These are phyloP conservation scores for Candoia aspera DNA, from an alignment of 2,113 vertebrate genomes.

Conservation along the genomic window DNA sequence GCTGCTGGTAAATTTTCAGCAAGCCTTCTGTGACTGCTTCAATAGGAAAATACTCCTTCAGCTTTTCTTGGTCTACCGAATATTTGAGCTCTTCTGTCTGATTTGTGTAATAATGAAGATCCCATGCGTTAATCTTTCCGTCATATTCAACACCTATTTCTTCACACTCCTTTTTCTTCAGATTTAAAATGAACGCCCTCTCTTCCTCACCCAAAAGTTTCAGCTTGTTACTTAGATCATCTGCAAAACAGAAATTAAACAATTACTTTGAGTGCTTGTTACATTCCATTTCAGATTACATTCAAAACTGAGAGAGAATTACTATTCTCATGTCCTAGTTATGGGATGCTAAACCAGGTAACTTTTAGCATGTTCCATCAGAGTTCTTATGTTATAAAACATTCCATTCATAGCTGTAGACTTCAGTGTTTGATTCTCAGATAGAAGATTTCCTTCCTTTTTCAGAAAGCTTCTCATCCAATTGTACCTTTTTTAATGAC, in stretches of 20 bases:
- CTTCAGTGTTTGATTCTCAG: too few species aligned
- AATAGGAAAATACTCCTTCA: constrained; percentile 92
- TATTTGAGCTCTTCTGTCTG: constrained; percentile 90
- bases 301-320: background rate
- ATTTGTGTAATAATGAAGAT: constrained; percentile 92
- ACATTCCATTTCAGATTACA: background rate
- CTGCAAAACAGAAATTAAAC: constrained; percentile 67
- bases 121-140: constrained; percentile 91
- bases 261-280: constrained; percentile 14
- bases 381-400: background rate
- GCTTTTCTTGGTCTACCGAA: constrained; percentile 89
- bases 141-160: constrained; percentile 80
- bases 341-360: background rate
- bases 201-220: constrained; percentile 85
- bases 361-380: background rate
- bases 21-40: constrained; percentile 89
- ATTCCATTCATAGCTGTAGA: background rate
- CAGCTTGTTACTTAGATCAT: constrained; percentile 84
- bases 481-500: background rate
- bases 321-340: background rate
- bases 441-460: background rate
- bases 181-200: constrained; percentile 82
- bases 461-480: background rate
- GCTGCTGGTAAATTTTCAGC: constrained; percentile 88
- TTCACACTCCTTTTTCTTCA: constrained; percentile 89